Percentiles rank a stretch among this genome's conserved stretches.
phyloP scores from a whole-genome alignment of 2,113 vertebrate species.

The Morone chrysops region DNA sequence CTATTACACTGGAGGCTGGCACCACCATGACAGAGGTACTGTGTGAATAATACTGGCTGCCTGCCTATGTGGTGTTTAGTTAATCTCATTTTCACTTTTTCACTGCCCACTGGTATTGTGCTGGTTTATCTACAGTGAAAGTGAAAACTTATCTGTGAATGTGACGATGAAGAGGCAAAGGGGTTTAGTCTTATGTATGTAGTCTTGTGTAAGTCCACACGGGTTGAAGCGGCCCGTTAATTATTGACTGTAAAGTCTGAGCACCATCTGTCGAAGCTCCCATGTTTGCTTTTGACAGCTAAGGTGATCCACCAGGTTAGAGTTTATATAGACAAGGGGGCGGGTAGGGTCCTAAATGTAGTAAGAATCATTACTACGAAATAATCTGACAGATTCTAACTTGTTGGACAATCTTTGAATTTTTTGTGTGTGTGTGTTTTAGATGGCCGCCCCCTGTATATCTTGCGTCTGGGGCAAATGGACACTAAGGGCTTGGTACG shows the following conservation, averaged over 20 bases:
- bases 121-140: not conserved
- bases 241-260: conserved; percentile 54
- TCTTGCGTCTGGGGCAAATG: conserved; percentile 95
- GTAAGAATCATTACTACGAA: not conserved
- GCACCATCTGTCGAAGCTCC: conserved; percentile 39
- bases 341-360: too few species aligned
- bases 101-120: not conserved
- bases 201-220: conserved; percentile 2
- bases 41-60: not conserved
- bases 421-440: conserved; percentile 27
- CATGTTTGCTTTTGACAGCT: conserved; percentile 37
- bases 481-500: conserved; percentile 96
- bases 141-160: conserved; percentile 1
- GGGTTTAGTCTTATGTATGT: not conserved
- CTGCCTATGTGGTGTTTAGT: not conserved
- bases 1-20: conserved; percentile 95
- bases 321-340: not conserved
- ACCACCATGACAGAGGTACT: conserved; percentile 95
- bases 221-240: conserved; percentile 42
- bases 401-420: not conserved
- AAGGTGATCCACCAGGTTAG: conserved; percentile 13
- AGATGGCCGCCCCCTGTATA: conserved; percentile 95
- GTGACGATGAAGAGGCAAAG: not conserved
- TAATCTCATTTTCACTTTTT: not conserved
- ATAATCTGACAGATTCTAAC: not conserved